Base-by-base conservation (phyloP, 2,797 vertebrate species). In the Allobates femoralis region DNA sequence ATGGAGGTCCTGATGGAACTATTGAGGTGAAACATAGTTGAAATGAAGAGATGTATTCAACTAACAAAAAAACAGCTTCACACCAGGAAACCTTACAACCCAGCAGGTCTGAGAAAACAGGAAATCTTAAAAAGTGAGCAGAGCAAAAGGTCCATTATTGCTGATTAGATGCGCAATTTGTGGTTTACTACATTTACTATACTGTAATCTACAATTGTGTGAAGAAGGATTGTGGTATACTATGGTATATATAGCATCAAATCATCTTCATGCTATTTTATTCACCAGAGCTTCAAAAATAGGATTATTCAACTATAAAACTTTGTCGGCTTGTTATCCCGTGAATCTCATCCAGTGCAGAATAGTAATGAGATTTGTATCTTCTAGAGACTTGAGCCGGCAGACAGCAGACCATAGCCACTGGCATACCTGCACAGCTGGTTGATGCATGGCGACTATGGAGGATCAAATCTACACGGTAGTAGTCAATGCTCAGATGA, bases 341-440 rank as follows among this genome's bases (percentile, higher is more conserved):
- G 41, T 46, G 41, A 46, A 6, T 46, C n/a, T 37, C 19, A 37
- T 16, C 78, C 41, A 30, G 15, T 50, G 11, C 51, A 67, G 28
- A 64, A 50, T 30, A 76, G 46, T 80, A 64, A 34, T 50, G 41
- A 53, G 79, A 81, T 67, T 46, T 16, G 67, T 34, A 73, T 53
- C 53, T 81, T 56, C 51, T 37, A 7, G 3, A 81, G 60, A 66
- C 60, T 21, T 64, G 37, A 19, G 19, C 5, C 26, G 16, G 77
- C 41, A 60, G 19, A 60, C 23, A 62, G 37, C 16, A 41, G 58
- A 66, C 79, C 28, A 19, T 16, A 10, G 53, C 28, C 64, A 53
- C 19, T 41, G 46, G 1, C 28, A 71, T 60, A 37, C 55, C 34
- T 30, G 16, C 51, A 11, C 51, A 28, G 51, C 19, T 10, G 21